These are phyloP conservation scores for Acronicta leporina DNA, from an alignment of 2,888 invertebrate genomes.

Conservation along the genomic window DNA sequence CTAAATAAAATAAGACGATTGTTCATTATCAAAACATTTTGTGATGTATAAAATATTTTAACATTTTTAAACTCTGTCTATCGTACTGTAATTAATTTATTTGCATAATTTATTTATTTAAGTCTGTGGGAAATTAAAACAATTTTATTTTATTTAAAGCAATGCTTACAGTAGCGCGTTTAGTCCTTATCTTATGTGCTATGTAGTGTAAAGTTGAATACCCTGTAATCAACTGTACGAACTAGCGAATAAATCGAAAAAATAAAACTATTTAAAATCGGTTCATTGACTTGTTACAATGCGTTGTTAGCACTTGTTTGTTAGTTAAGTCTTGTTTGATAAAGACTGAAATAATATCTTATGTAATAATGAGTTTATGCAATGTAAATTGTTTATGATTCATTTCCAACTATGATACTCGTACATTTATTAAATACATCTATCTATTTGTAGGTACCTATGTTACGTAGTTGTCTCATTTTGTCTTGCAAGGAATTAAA, in stretches of 20 bases:
- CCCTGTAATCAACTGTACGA: conserved; percentile 39
- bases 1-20: no score
- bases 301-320: conserved; percentile 26
- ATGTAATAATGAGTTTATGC: background rate
- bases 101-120: background rate
- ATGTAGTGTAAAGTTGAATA: conserved; percentile 49
- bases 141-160: conserved; percentile 14
- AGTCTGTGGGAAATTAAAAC: background rate
- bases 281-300: conserved; percentile 49
- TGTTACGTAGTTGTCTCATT: no score
- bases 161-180: conserved; percentile 11
- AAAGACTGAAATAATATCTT: conserved; percentile 6
- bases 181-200: conserved; percentile 38
- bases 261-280: conserved; percentile 37
- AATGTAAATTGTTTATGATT: no score
- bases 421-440: no score
- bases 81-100: background rate
- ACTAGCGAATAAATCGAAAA: conserved; percentile 40
- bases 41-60: no score
- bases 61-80: no score
- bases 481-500: no score
- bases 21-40: no score
- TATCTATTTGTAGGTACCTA: no score
- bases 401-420: no score
- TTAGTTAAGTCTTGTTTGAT: conserved; percentile 15